Conservation (phyloP, 2,113 vertebrate species). For the Rhineura floridana region DNA sequence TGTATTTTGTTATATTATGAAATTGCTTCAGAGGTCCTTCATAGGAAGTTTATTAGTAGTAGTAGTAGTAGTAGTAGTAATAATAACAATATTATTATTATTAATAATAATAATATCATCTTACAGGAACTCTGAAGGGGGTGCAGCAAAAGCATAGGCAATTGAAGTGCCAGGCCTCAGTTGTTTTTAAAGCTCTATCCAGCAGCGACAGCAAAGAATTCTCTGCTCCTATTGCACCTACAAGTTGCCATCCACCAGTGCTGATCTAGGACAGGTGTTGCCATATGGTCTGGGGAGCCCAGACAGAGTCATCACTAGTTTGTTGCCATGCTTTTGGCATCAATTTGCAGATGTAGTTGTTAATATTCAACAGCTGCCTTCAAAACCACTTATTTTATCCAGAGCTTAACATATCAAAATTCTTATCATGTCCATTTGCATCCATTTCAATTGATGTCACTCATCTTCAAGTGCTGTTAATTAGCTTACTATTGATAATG, state of each 20-base stretch:
- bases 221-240: neutral
- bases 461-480: slow-evolving; percentile 31
- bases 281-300: neutral
- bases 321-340: neutral
- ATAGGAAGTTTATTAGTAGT: too few relatives aligned
- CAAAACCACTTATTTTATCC: neutral
- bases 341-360: slow-evolving; percentile 7
- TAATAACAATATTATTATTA: too few relatives aligned
- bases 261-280: neutral
- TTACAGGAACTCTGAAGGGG: neutral
- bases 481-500: slow-evolving; percentile 21
- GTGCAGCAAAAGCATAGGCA: neutral
- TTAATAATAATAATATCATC: too few relatives aligned
- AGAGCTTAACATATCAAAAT: neutral
- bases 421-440: neutral
- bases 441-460: slow-evolving; percentile 30
- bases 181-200: neutral
- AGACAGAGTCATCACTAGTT: neutral
- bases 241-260: neutral
- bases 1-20: too few relatives aligned
- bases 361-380: slow-evolving; percentile 10
- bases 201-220: neutral
- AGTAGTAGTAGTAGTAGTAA: too few relatives aligned
- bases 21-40: too few relatives aligned
- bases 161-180: neutral